Conservation (phyloP, 2,113 vertebrate genomes). For the Perca schrenkii region DNA sequence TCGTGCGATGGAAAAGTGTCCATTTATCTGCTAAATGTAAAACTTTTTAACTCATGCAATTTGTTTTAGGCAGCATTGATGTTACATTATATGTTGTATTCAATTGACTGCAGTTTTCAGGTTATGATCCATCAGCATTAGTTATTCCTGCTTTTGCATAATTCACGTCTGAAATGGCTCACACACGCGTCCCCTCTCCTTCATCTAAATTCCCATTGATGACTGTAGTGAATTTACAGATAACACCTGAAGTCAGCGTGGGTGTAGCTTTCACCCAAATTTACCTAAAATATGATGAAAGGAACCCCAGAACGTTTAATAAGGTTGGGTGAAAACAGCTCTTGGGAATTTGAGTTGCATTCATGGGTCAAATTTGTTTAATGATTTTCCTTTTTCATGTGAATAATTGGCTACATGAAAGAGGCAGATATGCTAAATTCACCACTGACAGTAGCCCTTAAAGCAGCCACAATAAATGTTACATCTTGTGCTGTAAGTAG, state of each 20-base stretch:
- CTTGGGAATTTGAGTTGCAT: slow-evolving; percentile 43
- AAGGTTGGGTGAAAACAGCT: slow-evolving; percentile 35
- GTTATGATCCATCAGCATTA: slow-evolving; percentile 19
- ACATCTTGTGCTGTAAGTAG: slow-evolving; percentile 11
- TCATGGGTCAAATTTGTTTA: slow-evolving; percentile 65
- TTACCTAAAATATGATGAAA: slow-evolving; percentile 57
- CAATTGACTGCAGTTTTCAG: slow-evolving; percentile 22
- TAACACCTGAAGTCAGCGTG: slow-evolving; percentile 23
- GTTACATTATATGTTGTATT: slow-evolving; percentile 9
- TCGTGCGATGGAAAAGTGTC: slow-evolving; percentile 29
- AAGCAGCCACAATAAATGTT: slow-evolving; percentile 29
- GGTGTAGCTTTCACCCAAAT: slow-evolving; percentile 27
- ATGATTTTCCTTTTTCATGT: slow-evolving; percentile 62
- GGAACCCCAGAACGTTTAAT: slow-evolving; percentile 47
- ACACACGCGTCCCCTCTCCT: slow-evolving; percentile 8
- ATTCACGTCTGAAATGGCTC: slow-evolving; percentile 41
- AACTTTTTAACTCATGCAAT: slow-evolving; percentile 16
- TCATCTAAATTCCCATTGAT: slow-evolving; percentile 35
- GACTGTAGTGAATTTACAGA: slow-evolving; percentile 11
- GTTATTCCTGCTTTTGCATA: slow-evolving; percentile 36
- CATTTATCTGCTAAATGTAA: background rate
- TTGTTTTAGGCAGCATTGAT: slow-evolving; percentile 8
- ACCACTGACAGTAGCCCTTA: slow-evolving; percentile 27
- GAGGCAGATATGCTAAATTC: slow-evolving; percentile 43
- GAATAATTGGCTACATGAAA: slow-evolving; percentile 72